These are phyloP conservation scores for Esox masquinongy DNA, from an alignment of 2,797 vertebrate genomes.

Conservation along the genomic window DNA sequence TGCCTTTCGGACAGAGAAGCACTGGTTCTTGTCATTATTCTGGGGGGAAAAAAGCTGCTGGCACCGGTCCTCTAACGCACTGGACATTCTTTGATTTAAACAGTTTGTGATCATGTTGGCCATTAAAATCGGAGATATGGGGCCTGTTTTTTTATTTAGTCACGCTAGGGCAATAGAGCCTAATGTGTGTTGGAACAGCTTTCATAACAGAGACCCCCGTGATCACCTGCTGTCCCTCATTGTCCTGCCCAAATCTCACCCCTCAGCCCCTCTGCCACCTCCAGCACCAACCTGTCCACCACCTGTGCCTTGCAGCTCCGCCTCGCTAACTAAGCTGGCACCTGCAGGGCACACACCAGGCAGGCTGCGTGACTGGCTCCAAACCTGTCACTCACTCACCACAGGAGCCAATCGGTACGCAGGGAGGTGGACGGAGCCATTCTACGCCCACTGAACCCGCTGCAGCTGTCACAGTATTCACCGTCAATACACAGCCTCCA, in stretches of 20 bases:
- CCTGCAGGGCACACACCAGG: constrained; percentile 33
- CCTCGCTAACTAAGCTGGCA: constrained; percentile 24
- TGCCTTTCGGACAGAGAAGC: neutral
- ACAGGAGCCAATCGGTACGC: constrained; percentile 32
- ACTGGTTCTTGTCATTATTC: too few relatives aligned
- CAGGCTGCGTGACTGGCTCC: constrained; percentile 44
- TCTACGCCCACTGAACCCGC: constrained; percentile 27
- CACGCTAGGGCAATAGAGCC: neutral
- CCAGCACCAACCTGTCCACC: constrained; percentile 24
- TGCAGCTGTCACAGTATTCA: constrained; percentile 45
- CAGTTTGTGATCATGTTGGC: neutral
- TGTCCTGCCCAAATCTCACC: neutral
- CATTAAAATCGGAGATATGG: neutral
- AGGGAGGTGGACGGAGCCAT: constrained; percentile 36
- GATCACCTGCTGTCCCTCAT: neutral
- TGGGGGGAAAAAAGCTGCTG: neutral
- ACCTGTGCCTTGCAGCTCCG: constrained; percentile 40
- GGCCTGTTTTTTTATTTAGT: neutral
- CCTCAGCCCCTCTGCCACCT: constrained; percentile 6
- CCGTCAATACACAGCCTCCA: neutral
- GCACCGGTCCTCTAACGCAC: neutral
- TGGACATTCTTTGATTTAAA: neutral
- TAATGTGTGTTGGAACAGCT: constrained; percentile 6
- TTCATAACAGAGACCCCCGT: neutral
- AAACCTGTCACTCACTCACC: constrained; percentile 47